These are phyloP conservation scores for Lysandra coridon DNA, from an alignment of 2,888 invertebrate species.

Conservation along the genomic window DNA sequence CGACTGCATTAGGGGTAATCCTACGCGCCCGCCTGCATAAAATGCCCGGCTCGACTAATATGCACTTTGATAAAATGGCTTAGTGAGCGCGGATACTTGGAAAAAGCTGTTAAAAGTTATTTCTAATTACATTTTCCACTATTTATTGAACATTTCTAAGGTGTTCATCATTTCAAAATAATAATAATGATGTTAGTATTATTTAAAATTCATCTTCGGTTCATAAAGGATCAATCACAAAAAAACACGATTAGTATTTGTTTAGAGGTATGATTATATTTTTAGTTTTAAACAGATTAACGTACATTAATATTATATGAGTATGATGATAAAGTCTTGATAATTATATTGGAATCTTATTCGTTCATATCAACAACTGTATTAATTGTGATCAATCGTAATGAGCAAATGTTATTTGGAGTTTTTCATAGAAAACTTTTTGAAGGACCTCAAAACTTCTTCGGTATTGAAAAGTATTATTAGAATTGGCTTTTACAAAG, in stretches of 20 bases:
- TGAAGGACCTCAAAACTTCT: background rate
- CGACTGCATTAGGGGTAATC: constrained; percentile 28
- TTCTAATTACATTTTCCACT: background rate
- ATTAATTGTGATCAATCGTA: constrained; percentile 2
- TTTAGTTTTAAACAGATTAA: too few species aligned
- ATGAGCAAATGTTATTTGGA: background rate
- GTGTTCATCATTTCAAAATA: background rate
- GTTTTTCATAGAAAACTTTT: constrained; percentile 12
- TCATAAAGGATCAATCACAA: too few species aligned
- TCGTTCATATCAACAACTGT: background rate
- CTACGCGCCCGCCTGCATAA: constrained; percentile 11
- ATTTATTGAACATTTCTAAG: background rate
- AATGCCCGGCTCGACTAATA: constrained; percentile 16
- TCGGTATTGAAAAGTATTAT: background rate
- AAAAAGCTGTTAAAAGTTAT: constrained; percentile 16
- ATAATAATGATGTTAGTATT: background rate
- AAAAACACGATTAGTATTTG: too few species aligned
- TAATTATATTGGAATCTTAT: background rate
- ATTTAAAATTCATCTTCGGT: too few species aligned
- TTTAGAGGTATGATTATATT: too few species aligned
- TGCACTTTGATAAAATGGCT: constrained; percentile 16
- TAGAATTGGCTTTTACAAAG: background rate
- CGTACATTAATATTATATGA: too few species aligned
- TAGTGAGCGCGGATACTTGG: background rate
- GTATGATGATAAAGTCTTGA: too few species aligned